Conservation (phyloP, 53 echinoderm and acorn worm genomes). For the Temnopleurus reevesii region DNA sequence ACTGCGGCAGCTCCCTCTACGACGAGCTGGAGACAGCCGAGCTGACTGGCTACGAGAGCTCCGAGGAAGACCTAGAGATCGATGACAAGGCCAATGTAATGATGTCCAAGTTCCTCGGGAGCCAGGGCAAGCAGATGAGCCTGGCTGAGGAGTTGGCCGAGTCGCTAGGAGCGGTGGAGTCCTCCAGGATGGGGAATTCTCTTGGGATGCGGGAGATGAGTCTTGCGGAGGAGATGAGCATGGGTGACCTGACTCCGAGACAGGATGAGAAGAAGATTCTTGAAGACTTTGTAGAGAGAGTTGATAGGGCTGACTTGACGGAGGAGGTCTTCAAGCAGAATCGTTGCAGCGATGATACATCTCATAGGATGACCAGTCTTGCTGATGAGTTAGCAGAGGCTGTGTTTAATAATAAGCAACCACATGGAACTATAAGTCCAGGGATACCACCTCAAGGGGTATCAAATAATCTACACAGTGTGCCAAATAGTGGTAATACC, state of each 20-base stretch:
- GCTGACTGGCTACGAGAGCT: constrained; percentile 51
- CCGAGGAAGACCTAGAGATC: constrained; percentile 34
- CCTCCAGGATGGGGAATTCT: background rate
- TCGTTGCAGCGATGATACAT: background rate
- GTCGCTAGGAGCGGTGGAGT: constrained; percentile 26
- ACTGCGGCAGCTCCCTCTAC: constrained; percentile 44
- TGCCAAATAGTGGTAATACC: background rate
- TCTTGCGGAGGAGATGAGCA: background rate
- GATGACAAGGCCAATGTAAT: constrained; percentile 16
- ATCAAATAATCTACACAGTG: background rate
- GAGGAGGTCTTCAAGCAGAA: background rate
- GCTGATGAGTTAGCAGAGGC: constrained; percentile 48
- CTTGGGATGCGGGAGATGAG: constrained; percentile 15
- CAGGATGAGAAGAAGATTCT: background rate
- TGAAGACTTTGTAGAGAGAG: background rate
- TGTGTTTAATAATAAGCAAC: background rate
- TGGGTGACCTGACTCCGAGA: background rate
- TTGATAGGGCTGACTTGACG: background rate
- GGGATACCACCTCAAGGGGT: background rate
- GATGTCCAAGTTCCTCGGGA: background rate
- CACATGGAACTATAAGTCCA: background rate
- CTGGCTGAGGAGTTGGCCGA: constrained; percentile 42
- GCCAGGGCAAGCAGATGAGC: constrained; percentile 15
- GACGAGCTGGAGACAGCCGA: constrained; percentile 53
- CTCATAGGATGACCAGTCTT: background rate